Percentiles rank a stretch among this genome's conserved stretches.
Conservation (phyloP, 2,113 vertebrate species). For the Colinus virginianus region DNA sequence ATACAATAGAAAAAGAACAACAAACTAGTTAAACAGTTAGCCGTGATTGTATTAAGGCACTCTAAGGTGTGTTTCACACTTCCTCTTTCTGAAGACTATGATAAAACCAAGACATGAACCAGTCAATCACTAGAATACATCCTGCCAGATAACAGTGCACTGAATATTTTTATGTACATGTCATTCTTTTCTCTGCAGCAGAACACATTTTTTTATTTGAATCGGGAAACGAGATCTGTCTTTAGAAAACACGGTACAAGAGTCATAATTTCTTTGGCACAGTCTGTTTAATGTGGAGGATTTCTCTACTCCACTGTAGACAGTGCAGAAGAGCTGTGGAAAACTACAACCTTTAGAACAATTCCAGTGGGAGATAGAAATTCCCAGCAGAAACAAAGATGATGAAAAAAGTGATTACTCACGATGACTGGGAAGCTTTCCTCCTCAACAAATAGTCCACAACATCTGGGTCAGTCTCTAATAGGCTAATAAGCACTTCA, state of each 20-base stretch:
- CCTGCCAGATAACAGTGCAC: slow-evolving; percentile 50
- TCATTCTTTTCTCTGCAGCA: slow-evolving; percentile 31
- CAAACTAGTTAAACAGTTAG: neutral
- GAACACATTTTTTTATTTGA: slow-evolving; percentile 22
- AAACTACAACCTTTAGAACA: slow-evolving; percentile 54
- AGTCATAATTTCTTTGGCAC: slow-evolving; percentile 60
- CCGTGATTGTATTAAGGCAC: slow-evolving; percentile 43
- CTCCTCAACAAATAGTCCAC: slow-evolving; percentile 95
- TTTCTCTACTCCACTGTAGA: slow-evolving; percentile 23
- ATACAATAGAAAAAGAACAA: neutral
- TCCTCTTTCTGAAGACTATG: slow-evolving; percentile 20
- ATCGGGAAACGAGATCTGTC: neutral
- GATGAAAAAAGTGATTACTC: slow-evolving; percentile 76
- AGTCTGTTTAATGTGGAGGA: slow-evolving; percentile 26
- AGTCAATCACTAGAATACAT: slow-evolving; percentile 35
- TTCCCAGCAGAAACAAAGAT: slow-evolving; percentile 53
- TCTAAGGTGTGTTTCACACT: slow-evolving; percentile 28
- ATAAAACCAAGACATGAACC: slow-evolving; percentile 39
- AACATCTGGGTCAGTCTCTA: slow-evolving; percentile 94
- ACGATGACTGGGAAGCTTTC: slow-evolving; percentile 91
- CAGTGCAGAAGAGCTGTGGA: slow-evolving; percentile 46
- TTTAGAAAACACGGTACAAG: slow-evolving; percentile 46
- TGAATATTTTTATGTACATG: slow-evolving; percentile 48
- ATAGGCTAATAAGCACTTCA: slow-evolving; percentile 92
- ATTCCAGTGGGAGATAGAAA: slow-evolving; percentile 55